Evolutionary conservation across 2,113 vertebrate species (phyloP).

Genomic region (zebrafish (Danio rerio)): DNA sequence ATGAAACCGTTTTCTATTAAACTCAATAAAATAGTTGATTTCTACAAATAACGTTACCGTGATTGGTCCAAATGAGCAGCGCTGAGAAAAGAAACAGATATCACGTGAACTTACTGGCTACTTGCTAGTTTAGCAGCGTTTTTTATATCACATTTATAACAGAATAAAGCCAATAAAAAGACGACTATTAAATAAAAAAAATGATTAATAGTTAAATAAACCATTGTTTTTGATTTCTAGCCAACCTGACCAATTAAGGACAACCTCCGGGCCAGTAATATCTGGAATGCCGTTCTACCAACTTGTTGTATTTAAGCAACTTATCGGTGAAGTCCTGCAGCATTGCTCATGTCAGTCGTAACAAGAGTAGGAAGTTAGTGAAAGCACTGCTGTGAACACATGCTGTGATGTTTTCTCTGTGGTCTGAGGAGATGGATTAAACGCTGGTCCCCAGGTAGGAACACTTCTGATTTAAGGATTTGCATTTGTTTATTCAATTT

Average conservation of each 20-base stretch:
- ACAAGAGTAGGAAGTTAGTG: conserved; percentile 30
- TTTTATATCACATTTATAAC: too few relatives aligned
- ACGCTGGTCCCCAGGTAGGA: conserved; percentile 31
- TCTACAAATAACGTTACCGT: not conserved
- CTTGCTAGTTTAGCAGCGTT: not conserved
- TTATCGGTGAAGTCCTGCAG: not conserved
- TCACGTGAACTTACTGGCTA: not conserved
- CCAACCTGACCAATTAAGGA: not conserved
- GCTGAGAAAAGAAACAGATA: not conserved
- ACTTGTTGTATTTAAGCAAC: not conserved
- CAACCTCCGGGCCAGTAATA: not conserved
- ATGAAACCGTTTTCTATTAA: not conserved
- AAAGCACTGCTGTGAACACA: conserved; percentile 3
- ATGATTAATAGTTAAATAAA: too few relatives aligned
- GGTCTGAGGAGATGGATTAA: conserved; percentile 45
- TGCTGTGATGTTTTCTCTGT: conserved; percentile 27
- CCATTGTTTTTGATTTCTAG: not conserved
- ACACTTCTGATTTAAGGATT: not conserved
- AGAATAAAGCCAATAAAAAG: not conserved
- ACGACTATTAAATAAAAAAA: not conserved
- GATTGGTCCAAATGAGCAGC: not conserved
- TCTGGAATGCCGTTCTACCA: not conserved
- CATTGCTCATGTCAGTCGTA: not conserved
- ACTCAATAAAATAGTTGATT: not conserved
- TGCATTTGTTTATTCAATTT: conserved; percentile 6